Conservation (phyloP, 2,113 vertebrate genomes). For the Peromyscus leucopus region DNA sequence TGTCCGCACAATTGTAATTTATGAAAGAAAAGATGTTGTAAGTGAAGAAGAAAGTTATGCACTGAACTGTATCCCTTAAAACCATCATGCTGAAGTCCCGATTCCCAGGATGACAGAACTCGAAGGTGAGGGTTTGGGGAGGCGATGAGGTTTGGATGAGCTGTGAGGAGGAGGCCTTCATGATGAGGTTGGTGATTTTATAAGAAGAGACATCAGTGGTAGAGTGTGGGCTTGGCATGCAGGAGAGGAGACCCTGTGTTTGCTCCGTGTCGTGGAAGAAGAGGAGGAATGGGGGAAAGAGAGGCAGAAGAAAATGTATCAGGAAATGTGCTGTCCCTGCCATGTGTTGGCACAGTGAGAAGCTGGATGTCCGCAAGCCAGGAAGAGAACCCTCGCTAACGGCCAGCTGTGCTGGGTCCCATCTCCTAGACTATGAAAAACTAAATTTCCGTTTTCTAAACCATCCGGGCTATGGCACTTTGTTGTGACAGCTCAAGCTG, state of each 20-base stretch:
- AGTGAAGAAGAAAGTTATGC: background rate
- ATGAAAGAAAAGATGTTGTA: constrained; percentile 16
- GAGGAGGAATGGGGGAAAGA: too few species aligned
- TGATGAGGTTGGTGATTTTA: background rate
- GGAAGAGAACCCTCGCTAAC: background rate
- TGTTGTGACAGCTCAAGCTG: constrained; percentile 3
- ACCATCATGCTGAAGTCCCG: background rate
- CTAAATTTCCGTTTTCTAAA: background rate
- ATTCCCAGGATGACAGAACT: background rate
- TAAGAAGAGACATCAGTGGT: background rate
- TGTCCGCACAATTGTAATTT: background rate
- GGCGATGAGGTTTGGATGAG: background rate
- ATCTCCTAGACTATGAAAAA: background rate
- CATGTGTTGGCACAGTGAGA: background rate
- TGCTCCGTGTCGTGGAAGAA: background rate
- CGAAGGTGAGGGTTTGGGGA: background rate
- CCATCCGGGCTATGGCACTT: background rate
- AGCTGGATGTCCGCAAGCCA: background rate
- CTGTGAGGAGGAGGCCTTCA: background rate
- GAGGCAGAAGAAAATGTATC: background rate
- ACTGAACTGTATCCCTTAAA: background rate
- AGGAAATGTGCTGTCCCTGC: background rate
- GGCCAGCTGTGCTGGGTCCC: fast-evolving
- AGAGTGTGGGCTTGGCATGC: background rate
- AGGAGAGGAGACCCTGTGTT: background rate